Evolutionary conservation across 2,797 vertebrate species (phyloP), one percentile per base, ranked within the genome.

Genomic region (Anas flavirostris): DNA sequence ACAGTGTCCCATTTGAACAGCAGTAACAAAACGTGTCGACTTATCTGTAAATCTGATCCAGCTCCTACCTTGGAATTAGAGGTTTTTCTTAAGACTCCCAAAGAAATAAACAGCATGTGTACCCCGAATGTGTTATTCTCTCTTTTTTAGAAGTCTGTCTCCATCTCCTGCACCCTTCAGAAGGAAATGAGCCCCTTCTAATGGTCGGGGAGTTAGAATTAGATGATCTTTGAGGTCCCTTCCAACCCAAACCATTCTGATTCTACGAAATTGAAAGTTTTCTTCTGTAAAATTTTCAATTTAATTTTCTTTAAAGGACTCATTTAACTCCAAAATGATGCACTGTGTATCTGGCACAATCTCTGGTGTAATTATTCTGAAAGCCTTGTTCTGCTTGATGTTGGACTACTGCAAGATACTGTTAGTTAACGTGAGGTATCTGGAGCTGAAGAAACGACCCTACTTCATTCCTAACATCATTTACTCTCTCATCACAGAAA

Each of bases 311-410:
- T 82, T 70, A 70, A 76, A 70, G 37, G n/a, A 73, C 31, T 81
- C 43, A 46, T 62, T 86, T 62, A 53, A 37, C n/a, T 81, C 55
- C 66, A 53, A 53, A 76, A 58, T 2, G 7, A 81, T 41, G 37
- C 37, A 37, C 12, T 31, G 31, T 26, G 43, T 16, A 5, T 41
- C 48, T 56, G 16, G 29, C 14, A 66, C 14, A 55, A 75, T 21
- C 69, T 41, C n/a, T n/a, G n/a, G n/a, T n/a, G 1, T n/a, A 63
- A 68, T 19, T 68, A n/a, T 17, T 67, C 31, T 0, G 0, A 53
- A 78, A 44, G 2, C 58, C 9, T 58, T 66, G 39, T 9, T 85
- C 58, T 73, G 10, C 33, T 31, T 23, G 26, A 37, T 43, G n/a
- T 0, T 46, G 66, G 55, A 31, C 33, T 48, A 23, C 5, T 37